These are phyloP conservation scores for Mola mola DNA, from an alignment of 2,113 vertebrate species.

Conservation along the genomic window DNA sequence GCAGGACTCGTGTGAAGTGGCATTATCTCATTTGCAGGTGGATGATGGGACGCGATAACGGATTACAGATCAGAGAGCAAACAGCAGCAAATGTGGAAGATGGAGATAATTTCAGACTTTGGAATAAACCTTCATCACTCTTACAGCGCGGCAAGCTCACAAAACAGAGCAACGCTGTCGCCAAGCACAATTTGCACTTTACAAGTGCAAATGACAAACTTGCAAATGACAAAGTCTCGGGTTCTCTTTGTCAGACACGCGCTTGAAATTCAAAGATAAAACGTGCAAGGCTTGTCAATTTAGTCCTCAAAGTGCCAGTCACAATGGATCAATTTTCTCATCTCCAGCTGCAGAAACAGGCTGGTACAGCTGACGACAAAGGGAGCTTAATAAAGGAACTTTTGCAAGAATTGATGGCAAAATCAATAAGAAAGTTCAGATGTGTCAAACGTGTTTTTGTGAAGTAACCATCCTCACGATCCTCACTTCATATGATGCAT, in stretches of 20 bases:
- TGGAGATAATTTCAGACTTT: slow-evolving; percentile 1
- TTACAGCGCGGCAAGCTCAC: slow-evolving; percentile 3
- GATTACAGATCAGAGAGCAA: slow-evolving; percentile 22
- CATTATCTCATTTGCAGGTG: slow-evolving; percentile 10
- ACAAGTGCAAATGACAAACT: slow-evolving; percentile 19
- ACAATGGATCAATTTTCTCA: slow-evolving; percentile 85
- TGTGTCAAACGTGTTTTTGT: neutral
- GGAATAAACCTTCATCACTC: slow-evolving; percentile 5
- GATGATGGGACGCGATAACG: slow-evolving; percentile 3
- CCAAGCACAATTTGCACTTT: neutral
- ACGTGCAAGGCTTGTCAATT: slow-evolving; percentile 79
- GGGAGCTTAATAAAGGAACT: slow-evolving; percentile 10
- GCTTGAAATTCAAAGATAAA: slow-evolving; percentile 24
- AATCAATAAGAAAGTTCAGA: neutral
- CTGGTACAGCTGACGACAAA: slow-evolving; percentile 21
- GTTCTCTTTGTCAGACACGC: slow-evolving; percentile 11
- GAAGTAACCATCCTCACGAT: too few species aligned
- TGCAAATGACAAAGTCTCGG: neutral
- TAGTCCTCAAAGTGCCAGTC: slow-evolving; percentile 89
- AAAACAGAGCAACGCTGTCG: slow-evolving; percentile 1
- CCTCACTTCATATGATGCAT: too few species aligned
- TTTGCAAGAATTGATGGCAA: too few species aligned
- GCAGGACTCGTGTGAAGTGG: neutral
- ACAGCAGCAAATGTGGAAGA: slow-evolving; percentile 11
- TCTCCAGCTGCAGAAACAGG: slow-evolving; percentile 72